Conservation (phyloP, 2,888 invertebrate species). For the Caenorhabditis doughertyi region DNA sequence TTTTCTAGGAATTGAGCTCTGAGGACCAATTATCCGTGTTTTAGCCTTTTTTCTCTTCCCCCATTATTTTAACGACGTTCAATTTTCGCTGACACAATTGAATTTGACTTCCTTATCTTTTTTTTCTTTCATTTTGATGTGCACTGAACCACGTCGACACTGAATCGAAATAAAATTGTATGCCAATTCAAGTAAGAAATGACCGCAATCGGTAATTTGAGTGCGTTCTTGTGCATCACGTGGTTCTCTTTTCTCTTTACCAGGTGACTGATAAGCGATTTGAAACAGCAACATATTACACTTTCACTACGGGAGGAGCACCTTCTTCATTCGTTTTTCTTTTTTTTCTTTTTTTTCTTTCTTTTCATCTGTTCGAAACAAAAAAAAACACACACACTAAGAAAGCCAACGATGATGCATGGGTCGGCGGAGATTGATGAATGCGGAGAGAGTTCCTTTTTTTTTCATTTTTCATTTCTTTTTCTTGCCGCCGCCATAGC, state of each 20-base stretch:
- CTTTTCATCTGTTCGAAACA: conserved; percentile 2
- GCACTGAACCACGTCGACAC: neutral
- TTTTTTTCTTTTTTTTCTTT: conserved; percentile 13
- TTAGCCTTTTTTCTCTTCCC: neutral
- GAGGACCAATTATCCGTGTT: conserved; percentile 1
- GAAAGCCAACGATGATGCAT: conserved; percentile 22
- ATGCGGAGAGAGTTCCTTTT: conserved; percentile 37
- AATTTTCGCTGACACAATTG: too few species aligned
- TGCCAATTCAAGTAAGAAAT: conserved; percentile 7
- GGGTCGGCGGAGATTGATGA: conserved; percentile 24
- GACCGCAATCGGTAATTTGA: conserved; percentile 29
- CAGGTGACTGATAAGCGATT: conserved; percentile 46
- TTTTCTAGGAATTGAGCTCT: neutral
- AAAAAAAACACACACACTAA: conserved; percentile 1
- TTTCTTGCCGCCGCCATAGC: conserved; percentile 18
- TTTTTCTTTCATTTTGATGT: too few species aligned
- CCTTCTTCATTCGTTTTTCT: neutral
- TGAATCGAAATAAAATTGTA: neutral
- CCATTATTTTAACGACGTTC: conserved; percentile 7
- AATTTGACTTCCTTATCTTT: neutral
- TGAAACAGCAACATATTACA: conserved; percentile 38
- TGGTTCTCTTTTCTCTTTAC: conserved; percentile 8
- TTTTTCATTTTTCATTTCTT: conserved; percentile 40
- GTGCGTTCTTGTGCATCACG: conserved; percentile 48
- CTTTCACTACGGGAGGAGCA: conserved; percentile 37